Evolutionary conservation across 2,888 invertebrate species (phyloP).

Genomic region (Carpatolechia fugitivella): DNA sequence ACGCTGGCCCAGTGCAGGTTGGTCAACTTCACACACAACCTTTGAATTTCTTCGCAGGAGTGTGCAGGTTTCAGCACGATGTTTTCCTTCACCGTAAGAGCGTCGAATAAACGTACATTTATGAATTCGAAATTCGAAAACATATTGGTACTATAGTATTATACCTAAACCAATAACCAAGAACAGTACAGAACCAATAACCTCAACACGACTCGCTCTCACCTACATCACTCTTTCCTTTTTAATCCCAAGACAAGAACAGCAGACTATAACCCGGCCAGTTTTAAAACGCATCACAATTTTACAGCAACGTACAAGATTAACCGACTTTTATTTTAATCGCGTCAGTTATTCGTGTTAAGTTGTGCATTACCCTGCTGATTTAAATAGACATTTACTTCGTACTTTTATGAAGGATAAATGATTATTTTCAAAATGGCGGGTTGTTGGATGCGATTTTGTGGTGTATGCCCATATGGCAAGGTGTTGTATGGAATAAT

Average conservation of each 20-base stretch:
- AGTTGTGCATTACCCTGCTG: constrained; percentile 26
- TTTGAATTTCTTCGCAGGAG: no score
- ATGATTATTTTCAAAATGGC: constrained; percentile 1
- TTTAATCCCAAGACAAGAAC: not conserved
- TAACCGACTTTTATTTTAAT: constrained; percentile 36
- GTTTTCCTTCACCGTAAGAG: no score
- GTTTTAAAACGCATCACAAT: constrained; percentile 14
- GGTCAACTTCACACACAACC: no score
- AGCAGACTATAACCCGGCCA: constrained; percentile 3
- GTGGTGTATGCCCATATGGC: constrained; percentile 22
- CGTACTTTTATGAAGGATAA: not conserved
- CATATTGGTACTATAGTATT: no score
- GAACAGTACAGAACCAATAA: not conserved
- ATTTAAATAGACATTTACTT: constrained; percentile 24
- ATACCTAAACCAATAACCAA: no score
- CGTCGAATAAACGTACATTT: no score
- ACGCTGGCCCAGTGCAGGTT: no score
- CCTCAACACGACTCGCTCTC: not conserved
- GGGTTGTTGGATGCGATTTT: constrained; percentile 8
- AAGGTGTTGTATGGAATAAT: constrained; percentile 33
- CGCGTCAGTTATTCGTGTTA: constrained; percentile 36
- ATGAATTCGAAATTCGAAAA: no score
- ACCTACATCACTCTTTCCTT: not conserved
- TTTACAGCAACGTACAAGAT: constrained; percentile 26
- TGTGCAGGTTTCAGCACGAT: no score